phyloP scores from a whole-genome alignment of 2,113 vertebrate genomes.

The Tautogolabrus adspersus region DNA sequence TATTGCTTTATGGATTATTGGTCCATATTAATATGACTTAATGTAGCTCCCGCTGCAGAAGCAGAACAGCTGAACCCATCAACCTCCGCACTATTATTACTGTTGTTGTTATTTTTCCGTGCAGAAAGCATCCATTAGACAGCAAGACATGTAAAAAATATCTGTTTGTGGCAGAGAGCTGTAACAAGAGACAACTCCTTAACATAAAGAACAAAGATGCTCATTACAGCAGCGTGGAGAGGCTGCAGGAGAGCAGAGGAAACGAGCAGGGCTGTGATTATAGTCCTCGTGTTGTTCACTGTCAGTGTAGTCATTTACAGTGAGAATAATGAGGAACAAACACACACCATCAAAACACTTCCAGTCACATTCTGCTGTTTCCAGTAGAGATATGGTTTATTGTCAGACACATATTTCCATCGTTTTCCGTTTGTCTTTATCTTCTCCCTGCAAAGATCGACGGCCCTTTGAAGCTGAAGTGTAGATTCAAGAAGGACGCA shows the following conservation, averaged over 20 bases:
- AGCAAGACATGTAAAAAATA: not conserved
- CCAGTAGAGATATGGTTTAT: not conserved
- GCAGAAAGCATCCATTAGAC: constrained; percentile 12
- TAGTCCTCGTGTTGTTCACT: constrained; percentile 17
- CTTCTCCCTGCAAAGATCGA: too few relatives aligned
- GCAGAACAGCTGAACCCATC: not conserved
- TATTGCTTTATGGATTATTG: not conserved
- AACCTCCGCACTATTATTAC: constrained; percentile 7
- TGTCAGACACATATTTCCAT: too few relatives aligned
- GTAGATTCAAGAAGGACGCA: too few relatives aligned
- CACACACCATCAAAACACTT: constrained; percentile 6
- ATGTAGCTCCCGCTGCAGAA: not conserved
- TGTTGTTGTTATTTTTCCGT: constrained; percentile 8
- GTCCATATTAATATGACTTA: not conserved
- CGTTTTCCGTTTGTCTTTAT: too few relatives aligned
- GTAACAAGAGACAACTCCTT: constrained; percentile 1
- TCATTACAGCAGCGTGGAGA: constrained; percentile 43
- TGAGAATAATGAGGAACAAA: constrained; percentile 36
- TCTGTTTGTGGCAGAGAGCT: constrained; percentile 4
- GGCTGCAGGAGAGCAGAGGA: constrained; percentile 24
- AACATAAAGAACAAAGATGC: constrained; percentile 55
- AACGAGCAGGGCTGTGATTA: constrained; percentile 42
- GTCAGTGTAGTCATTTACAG: constrained; percentile 16
- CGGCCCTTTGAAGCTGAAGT: too few relatives aligned
- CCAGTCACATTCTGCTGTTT: constrained; percentile 5